These are phyloP conservation scores for Drosophila rellima DNA, from an alignment of 2,888 invertebrate species.

Conservation along the genomic window DNA sequence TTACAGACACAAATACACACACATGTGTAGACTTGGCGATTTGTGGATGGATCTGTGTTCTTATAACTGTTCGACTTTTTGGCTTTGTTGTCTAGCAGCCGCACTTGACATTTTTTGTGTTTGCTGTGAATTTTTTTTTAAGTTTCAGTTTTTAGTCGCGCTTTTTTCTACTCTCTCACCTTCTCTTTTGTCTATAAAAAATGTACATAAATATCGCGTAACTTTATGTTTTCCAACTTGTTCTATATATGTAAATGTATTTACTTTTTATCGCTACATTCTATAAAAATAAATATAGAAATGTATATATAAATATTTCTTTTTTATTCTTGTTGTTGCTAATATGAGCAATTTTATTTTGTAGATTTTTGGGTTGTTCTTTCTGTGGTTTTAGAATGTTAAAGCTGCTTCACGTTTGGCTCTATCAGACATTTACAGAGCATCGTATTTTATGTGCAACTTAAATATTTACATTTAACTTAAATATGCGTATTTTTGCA, in stretches of 20 bases:
- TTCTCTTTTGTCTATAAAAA: slow-evolving; percentile 32
- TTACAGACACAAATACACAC: slow-evolving; percentile 11
- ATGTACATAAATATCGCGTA: slow-evolving; percentile 68
- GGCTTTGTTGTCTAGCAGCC: slow-evolving; percentile 26
- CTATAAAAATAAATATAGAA: slow-evolving; percentile 7
- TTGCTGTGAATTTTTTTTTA: slow-evolving; percentile 22
- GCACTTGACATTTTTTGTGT: slow-evolving; percentile 67
- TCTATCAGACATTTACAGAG: slow-evolving; percentile 71
- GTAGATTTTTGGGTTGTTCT: slow-evolving; percentile 1
- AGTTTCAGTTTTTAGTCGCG: slow-evolving; percentile 43
- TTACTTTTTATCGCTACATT: slow-evolving; percentile 50
- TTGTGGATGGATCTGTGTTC: slow-evolving; percentile 43
- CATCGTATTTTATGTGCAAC: slow-evolving; percentile 71
- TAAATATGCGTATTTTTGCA: slow-evolving; percentile 78
- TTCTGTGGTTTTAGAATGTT: slow-evolving; percentile 70
- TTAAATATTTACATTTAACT: slow-evolving; percentile 80
- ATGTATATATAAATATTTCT: neutral
- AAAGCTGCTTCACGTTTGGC: slow-evolving; percentile 44
- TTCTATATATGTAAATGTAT: slow-evolving; percentile 37
- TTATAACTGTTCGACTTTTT: slow-evolving; percentile 69
- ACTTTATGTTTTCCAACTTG: slow-evolving; percentile 69
- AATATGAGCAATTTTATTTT: slow-evolving; percentile 16
- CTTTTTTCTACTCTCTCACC: neutral
- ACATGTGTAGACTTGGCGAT: slow-evolving; percentile 4
- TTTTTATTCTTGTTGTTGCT: slow-evolving; percentile 13